These are phyloP conservation scores for Drosophila pegasa DNA, from an alignment of 2,888 invertebrate species.

Conservation along the genomic window DNA sequence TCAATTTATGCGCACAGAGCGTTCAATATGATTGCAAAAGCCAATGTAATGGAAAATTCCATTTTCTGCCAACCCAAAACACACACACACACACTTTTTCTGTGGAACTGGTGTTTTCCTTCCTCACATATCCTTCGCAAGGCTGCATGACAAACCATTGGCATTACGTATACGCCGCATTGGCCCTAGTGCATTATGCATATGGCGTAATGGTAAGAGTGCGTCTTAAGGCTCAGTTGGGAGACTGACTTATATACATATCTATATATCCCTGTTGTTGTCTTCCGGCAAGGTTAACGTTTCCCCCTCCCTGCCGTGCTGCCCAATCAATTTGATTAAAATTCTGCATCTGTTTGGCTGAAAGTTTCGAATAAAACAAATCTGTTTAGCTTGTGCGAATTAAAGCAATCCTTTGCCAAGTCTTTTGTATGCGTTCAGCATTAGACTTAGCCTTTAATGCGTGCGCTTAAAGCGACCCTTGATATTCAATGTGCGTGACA, in stretches of 20 bases:
- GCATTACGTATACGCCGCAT: conserved; percentile 43
- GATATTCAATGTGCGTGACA: conserved; percentile 6
- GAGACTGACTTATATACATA: neutral
- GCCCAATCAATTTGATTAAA: conserved; percentile 33
- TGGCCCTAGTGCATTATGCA: conserved; percentile 38
- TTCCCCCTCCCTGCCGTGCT: neutral
- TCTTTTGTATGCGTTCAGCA: conserved; percentile 1
- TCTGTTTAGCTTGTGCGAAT: conserved; percentile 4
- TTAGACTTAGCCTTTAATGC: neutral
- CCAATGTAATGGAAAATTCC: conserved; percentile 77
- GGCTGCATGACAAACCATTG: conserved; percentile 28
- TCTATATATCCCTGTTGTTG: no score
- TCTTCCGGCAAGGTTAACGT: no score
- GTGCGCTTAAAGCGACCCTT: conserved; percentile 1
- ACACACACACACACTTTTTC: neutral
- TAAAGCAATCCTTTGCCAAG: neutral
- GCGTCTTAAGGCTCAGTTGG: conserved; percentile 23
- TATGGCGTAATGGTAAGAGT: conserved; percentile 17
- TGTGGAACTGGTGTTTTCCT: conserved; percentile 11
- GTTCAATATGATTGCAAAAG: conserved; percentile 57
- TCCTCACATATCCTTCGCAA: conserved; percentile 14
- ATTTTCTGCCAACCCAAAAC: conserved; percentile 30
- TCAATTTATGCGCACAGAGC: conserved; percentile 61
- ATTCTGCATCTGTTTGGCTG: neutral
- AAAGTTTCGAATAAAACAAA: neutral